Conservation (phyloP, 2,797 vertebrate genomes). For the Artibeus lituratus region DNA sequence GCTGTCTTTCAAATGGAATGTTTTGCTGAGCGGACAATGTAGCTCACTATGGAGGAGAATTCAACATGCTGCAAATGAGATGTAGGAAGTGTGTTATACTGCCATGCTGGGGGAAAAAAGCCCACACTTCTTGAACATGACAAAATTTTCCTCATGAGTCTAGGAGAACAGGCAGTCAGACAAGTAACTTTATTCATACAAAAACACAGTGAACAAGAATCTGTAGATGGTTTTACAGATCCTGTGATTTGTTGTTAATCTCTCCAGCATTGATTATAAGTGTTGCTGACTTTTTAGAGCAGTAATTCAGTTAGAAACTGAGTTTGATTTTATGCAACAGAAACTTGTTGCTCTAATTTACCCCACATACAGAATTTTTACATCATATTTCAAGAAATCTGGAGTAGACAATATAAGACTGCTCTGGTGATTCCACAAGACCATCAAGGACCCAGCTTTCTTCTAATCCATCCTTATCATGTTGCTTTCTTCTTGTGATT, state of each 20-base stretch:
- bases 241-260: neutral
- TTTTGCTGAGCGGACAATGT: neutral
- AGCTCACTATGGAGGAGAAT: neutral
- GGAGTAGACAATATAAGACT: neutral
- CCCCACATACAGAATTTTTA: neutral
- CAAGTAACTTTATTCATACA: neutral
- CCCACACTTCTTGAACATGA: neutral
- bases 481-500: neutral
- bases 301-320: slow-evolving; percentile 25
- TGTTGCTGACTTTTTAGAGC: neutral
- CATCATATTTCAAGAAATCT: slow-evolving; percentile 13
- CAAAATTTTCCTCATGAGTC: neutral
- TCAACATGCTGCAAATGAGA: slow-evolving; percentile 3
- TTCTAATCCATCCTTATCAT: neutral
- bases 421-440: neutral
- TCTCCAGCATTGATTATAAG: neutral
- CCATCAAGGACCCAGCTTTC: neutral
- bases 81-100: neutral
- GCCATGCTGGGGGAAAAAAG: neutral
- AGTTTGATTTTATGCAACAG: neutral
- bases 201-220: neutral
- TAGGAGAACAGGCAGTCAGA: neutral
- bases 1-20: neutral
- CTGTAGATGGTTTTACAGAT: neutral
- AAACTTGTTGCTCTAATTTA: neutral